Evolutionary conservation across 2,113 vertebrate species (phyloP).

Genomic region (Pollachius pollachius): DNA sequence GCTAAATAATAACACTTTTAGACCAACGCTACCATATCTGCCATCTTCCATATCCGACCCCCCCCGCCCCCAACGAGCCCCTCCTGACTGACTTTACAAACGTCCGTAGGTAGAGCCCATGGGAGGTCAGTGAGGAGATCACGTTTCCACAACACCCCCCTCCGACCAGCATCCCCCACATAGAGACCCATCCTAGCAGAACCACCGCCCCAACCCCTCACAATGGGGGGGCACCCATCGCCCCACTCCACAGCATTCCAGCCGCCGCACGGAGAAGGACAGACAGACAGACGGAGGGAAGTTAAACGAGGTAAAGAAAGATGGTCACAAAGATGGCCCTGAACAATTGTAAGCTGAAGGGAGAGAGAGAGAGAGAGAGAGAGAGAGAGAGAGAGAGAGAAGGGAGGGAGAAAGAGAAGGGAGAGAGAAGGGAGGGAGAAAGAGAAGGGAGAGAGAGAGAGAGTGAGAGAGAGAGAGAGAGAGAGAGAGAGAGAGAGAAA

Average conservation of each 20-base stretch:
- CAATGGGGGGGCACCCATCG: slow-evolving; percentile 23
- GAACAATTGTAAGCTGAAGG: neutral
- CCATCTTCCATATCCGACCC: neutral
- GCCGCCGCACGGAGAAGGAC: slow-evolving; percentile 41
- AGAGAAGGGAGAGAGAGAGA: too few species aligned
- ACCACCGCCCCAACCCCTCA: slow-evolving; percentile 44
- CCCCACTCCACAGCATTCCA: slow-evolving; percentile 12
- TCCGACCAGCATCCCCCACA: slow-evolving; percentile 31
- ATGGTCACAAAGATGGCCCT: slow-evolving; percentile 11
- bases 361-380: neutral
- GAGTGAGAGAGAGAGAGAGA: too few species aligned
- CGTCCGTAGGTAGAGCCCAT: slow-evolving; percentile 45
- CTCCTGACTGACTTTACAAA: slow-evolving; percentile 29
- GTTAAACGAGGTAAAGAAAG: slow-evolving; percentile 13
- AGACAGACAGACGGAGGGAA: too few species aligned
- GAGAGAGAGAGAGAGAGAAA: neutral
- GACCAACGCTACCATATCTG: too few species aligned
- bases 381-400: neutral
- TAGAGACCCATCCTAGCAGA: slow-evolving; percentile 63
- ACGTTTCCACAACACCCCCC: slow-evolving; percentile 41
- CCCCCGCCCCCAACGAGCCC: slow-evolving; percentile 7
- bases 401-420: too few species aligned
- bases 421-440: too few species aligned
- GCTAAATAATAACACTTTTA: too few species aligned
- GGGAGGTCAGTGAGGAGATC: slow-evolving; percentile 62